Base-by-base conservation (phyloP, 2,888 invertebrate genomes). In the Plutella xylostella region DNA sequence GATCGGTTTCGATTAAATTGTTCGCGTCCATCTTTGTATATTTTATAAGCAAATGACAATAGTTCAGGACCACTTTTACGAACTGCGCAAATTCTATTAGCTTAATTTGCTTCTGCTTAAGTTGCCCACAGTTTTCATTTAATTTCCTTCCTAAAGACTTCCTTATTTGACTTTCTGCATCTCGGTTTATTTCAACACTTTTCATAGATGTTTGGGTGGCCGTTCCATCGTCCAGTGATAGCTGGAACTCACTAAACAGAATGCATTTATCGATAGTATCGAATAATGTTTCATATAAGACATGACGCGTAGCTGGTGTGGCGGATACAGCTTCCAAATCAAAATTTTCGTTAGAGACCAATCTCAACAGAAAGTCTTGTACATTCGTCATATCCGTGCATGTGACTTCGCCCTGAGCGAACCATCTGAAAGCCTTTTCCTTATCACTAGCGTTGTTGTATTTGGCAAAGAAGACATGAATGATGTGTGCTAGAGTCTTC, bases 241-340 rank as follows among this genome's bases (percentile, higher is more conserved):
- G 51, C 61, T 78, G 72, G 51, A 83, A 82, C 54, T 72, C 72
- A 51, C 68, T 72, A 40, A 73, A 76, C 44, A 83, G 55, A 45
- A 76, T 69, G 50, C 65, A 64, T 48, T 61, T 66, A 35, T 79
- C 78, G 18, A 59, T 57, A 2, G 64, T 65, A 49, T 63, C 52
- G 49, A 75, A 79, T 47, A 82, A 48, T 39, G 60, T 56, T 31
- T 69, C 56, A 48, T 65, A 67, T 35, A 75, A 51, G 17, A 30
- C 6, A 20, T 46, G 22, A 43, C 25, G 7, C 11, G 11, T 9
- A 22, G 21, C 21, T 21, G 15, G 3, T 19, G 17, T 19, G 4
- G 22, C 25, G 25, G 15, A 15, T 9, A 25, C 19, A 15, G 22
- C 22, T 39, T 22, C 4, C 6, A 53, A 41, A 28, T 48, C 48